Evolutionary conservation across 2,113 vertebrate genomes (phyloP).

Genomic region (Xenopus tropicalis): UCB_Xtro_10.0 CM004448.2:102410001-102410500

Average conservation of each 20-base stretch:
- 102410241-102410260: slow-evolving; percentile 3
- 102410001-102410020: no score
- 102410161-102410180: not conserved
- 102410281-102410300: not conserved
- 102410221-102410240: slow-evolving; percentile 4
- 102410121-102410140: not conserved
- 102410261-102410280: not conserved
- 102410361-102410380: no score
- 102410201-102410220: not conserved
- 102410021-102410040: no score
- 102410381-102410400: no score
- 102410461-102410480: no score
- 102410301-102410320: not conserved
- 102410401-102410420: no score
- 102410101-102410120: not conserved
- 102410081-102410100: no score
- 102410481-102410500: no score
- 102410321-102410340: not conserved
- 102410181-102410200: not conserved
- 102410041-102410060: no score
- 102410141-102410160: not conserved
- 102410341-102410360: not conserved
- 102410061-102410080: no score
- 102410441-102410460: no score
- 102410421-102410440: no score